Evolutionary conservation across 2,113 vertebrate genomes (phyloP).

Genomic region (Perca flavescens): DNA sequence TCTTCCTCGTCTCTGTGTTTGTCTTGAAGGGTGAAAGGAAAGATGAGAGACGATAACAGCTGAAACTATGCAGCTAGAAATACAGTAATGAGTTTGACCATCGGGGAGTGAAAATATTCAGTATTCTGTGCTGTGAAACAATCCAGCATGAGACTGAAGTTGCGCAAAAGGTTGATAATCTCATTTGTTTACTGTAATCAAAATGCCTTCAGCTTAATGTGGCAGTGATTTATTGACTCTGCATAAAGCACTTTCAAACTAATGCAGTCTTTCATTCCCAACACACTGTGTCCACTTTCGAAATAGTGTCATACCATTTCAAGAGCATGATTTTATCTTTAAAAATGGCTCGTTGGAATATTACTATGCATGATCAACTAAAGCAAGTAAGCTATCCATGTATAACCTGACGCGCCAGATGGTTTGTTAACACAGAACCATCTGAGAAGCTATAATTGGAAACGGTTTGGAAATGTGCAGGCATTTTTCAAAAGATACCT

Average conservation of each 20-base stretch:
- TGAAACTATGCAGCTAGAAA: background rate
- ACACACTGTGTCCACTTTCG: background rate
- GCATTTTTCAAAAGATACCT: too few relatives aligned
- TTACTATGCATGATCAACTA: background rate
- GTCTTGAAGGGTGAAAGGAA: background rate
- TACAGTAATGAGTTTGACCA: background rate
- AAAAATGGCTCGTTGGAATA: too few relatives aligned
- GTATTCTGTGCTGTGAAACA: background rate
- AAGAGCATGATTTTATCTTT: background rate
- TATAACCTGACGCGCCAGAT: too few relatives aligned
- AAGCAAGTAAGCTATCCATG: background rate
- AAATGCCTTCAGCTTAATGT: background rate
- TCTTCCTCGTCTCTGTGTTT: background rate
- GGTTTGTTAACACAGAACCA: too few relatives aligned
- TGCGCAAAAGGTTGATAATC: background rate
- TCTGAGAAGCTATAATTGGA: too few relatives aligned
- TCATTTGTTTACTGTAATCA: slow-evolving; percentile 22
- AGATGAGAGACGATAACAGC: slow-evolving; percentile 2
- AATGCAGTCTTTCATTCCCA: background rate
- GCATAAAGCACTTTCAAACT: background rate
- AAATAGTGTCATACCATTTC: background rate
- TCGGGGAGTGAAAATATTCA: background rate
- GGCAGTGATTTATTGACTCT: background rate
- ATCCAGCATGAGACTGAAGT: background rate
- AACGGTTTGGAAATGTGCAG: too few relatives aligned